phyloP scores from a whole-genome alignment of 2,888 invertebrate species.

The Ectemnius lituratus region DNA sequence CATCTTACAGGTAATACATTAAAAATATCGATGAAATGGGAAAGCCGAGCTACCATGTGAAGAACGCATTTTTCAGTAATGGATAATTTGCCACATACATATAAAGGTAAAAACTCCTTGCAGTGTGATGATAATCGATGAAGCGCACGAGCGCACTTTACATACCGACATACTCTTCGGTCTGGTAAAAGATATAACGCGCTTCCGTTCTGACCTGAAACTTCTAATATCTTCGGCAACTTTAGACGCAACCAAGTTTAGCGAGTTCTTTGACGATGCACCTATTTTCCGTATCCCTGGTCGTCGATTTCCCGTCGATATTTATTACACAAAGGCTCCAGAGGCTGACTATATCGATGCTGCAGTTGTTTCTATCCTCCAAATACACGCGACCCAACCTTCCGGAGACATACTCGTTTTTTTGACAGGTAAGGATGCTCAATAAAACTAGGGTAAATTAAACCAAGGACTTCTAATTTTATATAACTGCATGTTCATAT shows the following conservation, averaged over 20 bases:
- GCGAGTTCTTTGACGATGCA: conserved; percentile 98
- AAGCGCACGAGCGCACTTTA: conserved; percentile 98
- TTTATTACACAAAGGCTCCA: conserved; percentile 99
- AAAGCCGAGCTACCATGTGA: background rate
- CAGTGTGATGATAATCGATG: conserved; percentile 99
- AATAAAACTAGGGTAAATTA: background rate
- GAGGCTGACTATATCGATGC: conserved; percentile 99
- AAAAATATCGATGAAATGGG: conserved; percentile 2
- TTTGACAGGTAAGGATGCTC: conserved; percentile 85
- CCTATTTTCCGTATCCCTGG: conserved; percentile 99
- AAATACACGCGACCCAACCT: conserved; percentile 98
- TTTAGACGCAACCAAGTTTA: conserved; percentile 98
- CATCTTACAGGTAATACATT: conserved; percentile 84
- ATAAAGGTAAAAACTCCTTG: conserved; percentile 15
- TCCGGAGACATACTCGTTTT: conserved; percentile 97
- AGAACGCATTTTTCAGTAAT: too few relatives aligned
- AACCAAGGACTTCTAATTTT: background rate
- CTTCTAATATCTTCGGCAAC: conserved; percentile 98
- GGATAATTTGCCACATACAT: background rate
- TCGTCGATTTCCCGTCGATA: conserved; percentile 97
- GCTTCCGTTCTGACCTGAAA: conserved; percentile 96
- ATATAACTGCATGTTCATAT: conserved; percentile 55
- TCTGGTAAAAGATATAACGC: conserved; percentile 95
- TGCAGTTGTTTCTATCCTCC: conserved; percentile 96
- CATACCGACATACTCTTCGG: conserved; percentile 99